A percentile compares a stretch with the other conserved stretches of the same genome.
Evolutionary conservation across 2,888 invertebrate genomes (phyloP).

Genomic region (Scaptomyza polygonia): DNA sequence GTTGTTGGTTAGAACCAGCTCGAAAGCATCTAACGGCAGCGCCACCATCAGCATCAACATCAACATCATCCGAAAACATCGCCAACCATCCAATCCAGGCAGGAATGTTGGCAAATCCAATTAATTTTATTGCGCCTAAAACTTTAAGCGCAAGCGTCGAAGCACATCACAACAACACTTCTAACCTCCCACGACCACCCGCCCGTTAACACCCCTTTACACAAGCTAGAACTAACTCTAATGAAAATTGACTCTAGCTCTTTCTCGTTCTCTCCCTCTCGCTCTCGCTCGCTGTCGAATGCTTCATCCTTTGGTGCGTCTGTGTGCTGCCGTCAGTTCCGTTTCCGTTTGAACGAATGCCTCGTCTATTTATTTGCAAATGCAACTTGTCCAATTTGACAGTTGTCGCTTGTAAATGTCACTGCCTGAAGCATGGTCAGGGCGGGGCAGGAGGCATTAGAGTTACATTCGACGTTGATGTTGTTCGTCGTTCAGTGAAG

Average conservation of each 20-base stretch:
- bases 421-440: conserved; percentile 14
- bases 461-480: neutral
- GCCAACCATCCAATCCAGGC: conserved; percentile 1
- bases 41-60: neutral
- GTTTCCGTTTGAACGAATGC: conserved; percentile 71
- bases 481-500: conserved; percentile 54
- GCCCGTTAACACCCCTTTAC: neutral
- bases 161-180: conserved; percentile 40
- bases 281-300: neutral
- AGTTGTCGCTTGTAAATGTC: conserved; percentile 74
- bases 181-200: neutral
- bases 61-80: conserved; percentile 9
- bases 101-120: conserved; percentile 60
- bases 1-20: neutral
- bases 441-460: neutral
- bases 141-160: conserved; percentile 74
- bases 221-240: conserved; percentile 28
- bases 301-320: conserved; percentile 7
- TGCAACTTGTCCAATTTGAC: conserved; percentile 77
- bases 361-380: conserved; percentile 75
- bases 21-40: conserved; percentile 35
- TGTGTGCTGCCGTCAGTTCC: conserved; percentile 51
- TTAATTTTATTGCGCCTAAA: conserved; percentile 76
- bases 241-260: conserved; percentile 31
- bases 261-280: too few species aligned